Evolutionary conservation across 1,140 invertebrate species (phyloP).

Genomic region (Bombus turneri): DNA sequence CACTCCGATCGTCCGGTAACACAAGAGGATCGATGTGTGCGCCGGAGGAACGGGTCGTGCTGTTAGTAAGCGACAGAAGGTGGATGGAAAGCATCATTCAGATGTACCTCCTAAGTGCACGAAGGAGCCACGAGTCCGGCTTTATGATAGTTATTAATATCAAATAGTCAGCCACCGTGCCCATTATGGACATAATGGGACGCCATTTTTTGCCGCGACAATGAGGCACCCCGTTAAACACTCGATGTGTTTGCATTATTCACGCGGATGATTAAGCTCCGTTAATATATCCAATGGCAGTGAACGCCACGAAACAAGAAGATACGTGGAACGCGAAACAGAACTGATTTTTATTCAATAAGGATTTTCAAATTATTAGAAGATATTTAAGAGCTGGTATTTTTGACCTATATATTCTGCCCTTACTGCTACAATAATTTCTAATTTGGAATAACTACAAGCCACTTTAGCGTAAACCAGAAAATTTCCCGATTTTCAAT

Average conservation of each 20-base stretch:
- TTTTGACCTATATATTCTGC: too few species aligned
- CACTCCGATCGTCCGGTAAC: background rate
- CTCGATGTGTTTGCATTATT: constrained; percentile 65
- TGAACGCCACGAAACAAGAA: background rate
- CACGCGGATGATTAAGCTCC: constrained; percentile 60
- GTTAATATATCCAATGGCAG: constrained; percentile 63
- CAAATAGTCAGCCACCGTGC: constrained; percentile 69
- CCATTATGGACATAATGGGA: constrained; percentile 67
- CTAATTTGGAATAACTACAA: too few species aligned
- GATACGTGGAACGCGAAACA: constrained; percentile 8
- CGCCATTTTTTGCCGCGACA: constrained; percentile 66
- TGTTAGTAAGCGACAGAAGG: constrained; percentile 67
- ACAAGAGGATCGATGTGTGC: background rate
- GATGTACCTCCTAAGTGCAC: constrained; percentile 60
- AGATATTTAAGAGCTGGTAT: background rate
- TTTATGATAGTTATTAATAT: constrained; percentile 73
- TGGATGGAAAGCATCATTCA: constrained; percentile 68
- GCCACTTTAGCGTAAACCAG: too few species aligned
- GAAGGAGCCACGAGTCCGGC: constrained; percentile 60
- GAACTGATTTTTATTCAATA: background rate
- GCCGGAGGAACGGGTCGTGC: constrained; percentile 41
- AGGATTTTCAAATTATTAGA: background rate
- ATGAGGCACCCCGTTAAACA: constrained; percentile 65
- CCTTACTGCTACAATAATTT: too few species aligned
- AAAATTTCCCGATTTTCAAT: too few species aligned